phyloP scores from a whole-genome alignment of 2,113 vertebrate species.

The Ctenomys sociabilis region DNA sequence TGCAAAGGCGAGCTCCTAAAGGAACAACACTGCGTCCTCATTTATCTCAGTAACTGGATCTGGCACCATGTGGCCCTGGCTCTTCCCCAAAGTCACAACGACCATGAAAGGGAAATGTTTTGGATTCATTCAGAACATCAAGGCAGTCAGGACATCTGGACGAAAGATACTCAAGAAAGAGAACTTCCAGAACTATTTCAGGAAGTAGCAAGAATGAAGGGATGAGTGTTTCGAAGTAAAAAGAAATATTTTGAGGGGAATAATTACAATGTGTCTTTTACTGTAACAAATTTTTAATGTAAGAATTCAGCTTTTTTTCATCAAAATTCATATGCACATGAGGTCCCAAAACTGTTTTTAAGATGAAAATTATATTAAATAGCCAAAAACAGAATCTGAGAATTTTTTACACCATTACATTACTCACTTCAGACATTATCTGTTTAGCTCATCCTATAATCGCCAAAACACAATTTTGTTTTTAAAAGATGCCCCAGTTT shows the following conservation, averaged over 20 bases:
- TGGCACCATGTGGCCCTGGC: not conserved
- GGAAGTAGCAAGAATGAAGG: not conserved
- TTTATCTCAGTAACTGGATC: not conserved
- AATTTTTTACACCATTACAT: not conserved
- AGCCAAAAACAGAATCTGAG: not conserved
- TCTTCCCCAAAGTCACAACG: not conserved
- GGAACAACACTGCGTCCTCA: not conserved
- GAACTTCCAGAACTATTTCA: not conserved
- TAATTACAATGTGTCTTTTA: not conserved
- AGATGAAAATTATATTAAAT: constrained; percentile 34
- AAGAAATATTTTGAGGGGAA: not conserved
- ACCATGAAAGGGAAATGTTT: not conserved
- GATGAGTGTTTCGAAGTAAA: not conserved
- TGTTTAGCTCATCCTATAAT: not conserved
- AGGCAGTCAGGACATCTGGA: not conserved
- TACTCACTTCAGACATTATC: not conserved
- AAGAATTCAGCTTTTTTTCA: not conserved
- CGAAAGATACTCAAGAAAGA: not conserved
- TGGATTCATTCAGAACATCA: not conserved
- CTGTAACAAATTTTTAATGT: not conserved
- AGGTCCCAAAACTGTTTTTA: not conserved
- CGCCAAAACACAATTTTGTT: not conserved
- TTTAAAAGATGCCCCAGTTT: not conserved
- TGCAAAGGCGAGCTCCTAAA: not conserved
- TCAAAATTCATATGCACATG: not conserved